Conservation (phyloP, 2,113 vertebrate genomes). For the Nothobranchius furzeri region DNA sequence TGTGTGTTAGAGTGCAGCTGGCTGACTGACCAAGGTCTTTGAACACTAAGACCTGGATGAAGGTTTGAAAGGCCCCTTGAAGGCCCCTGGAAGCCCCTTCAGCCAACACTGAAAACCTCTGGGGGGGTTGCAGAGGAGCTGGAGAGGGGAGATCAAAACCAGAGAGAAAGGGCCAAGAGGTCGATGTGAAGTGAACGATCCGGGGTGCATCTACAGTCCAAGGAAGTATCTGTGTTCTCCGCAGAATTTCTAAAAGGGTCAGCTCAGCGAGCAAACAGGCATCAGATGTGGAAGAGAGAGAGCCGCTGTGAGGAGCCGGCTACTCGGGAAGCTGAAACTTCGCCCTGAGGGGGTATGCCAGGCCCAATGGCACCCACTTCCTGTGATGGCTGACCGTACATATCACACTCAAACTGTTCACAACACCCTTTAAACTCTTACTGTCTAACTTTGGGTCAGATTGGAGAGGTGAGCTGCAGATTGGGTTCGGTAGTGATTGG, state of each 20-base stretch:
- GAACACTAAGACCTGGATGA: constrained; percentile 98
- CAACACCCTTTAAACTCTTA: constrained; percentile 35
- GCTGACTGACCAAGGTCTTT: constrained; percentile 87
- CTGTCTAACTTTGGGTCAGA: constrained; percentile 20
- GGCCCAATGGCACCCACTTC: constrained; percentile 40
- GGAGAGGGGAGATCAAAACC: constrained; percentile 71
- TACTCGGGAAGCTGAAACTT: constrained; percentile 42
- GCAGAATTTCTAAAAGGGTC: constrained; percentile 71
- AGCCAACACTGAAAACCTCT: constrained; percentile 73
- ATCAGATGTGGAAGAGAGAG: constrained; percentile 53
- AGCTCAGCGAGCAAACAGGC: constrained; percentile 48
- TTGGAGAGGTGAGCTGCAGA: background rate
- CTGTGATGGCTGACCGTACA: constrained; percentile 39
- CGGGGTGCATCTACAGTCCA: constrained; percentile 68
- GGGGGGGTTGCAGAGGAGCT: constrained; percentile 65
- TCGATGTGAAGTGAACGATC: constrained; percentile 68
- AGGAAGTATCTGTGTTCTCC: constrained; percentile 68
- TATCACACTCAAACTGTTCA: constrained; percentile 38
- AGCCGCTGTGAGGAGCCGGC: constrained; percentile 40
- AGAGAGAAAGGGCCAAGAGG: constrained; percentile 69
- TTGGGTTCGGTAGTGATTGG: background rate
- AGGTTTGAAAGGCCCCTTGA: constrained; percentile 87
- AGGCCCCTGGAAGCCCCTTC: constrained; percentile 82
- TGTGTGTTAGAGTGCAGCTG: constrained; percentile 50
- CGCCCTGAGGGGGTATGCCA: constrained; percentile 50